Evolutionary conservation across 2,113 vertebrate species (phyloP), one percentile per base, ranked within the genome.

Genomic region (Colossoma macropomum): DNA sequence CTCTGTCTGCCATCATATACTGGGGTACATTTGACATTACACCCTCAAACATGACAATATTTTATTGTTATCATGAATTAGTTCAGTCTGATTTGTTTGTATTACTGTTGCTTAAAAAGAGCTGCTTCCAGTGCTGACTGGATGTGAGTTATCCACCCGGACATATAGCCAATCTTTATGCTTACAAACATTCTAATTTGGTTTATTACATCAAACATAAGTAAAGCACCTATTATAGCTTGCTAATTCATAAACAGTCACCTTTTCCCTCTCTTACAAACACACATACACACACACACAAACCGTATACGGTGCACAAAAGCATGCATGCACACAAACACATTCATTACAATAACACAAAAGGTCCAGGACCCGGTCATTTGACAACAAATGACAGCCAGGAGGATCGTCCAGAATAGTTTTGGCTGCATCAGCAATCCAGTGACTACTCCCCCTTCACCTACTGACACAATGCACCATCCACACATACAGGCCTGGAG

Each of bases 391-490:
- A 83, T 70, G 23, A 56, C 69, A 78, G 50, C 69, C 75, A 63
- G 60, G 41, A 41, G 41, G 80, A 75, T 84, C 85, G 59, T 59
- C 72, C 60, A 66, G 71, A 88, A 82, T 77, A 84, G 73, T 86
- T 45, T 82, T 74, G 74, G 77, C 78, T 86, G 71, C 70, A 86
- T 85, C 78, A 90, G 86, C 84, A 86, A 72, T 84, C 75, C 21
- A 79, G 45, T 85, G 83, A 54, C 63, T 80, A 23, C 68, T 78
- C 62, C 72, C 50, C 71, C 83, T 85, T 85, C 73, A 86, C 87
- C 63, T 48, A 78, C 65, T 71, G 59, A 77, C 82, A 84, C 72
- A 86, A 81, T 84, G 45, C 84, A 48, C 68, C 66, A 56, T 54
- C 69, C 70, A 69, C 70, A 79, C 28, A 85, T 38, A 80, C 59